phyloP scores from a whole-genome alignment of 1,140 invertebrate species.

The Bathynomus jamesi region DNA sequence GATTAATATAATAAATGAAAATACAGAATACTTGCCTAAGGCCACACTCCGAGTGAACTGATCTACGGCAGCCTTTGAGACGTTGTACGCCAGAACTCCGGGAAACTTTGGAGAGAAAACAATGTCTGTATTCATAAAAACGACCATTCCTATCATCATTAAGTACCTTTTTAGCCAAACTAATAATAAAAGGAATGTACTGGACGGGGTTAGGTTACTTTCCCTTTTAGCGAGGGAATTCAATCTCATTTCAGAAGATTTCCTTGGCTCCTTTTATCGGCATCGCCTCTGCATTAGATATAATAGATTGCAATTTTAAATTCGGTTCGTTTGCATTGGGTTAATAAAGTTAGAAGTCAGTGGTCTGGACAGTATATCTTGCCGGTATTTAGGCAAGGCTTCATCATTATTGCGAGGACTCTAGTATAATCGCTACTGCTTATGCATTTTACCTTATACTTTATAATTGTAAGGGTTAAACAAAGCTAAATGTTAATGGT shows the following conservation, averaged over 20 bases:
- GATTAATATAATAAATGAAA: neutral
- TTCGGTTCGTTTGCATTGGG: too few species aligned
- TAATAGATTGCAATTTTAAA: too few species aligned
- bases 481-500: too few species aligned
- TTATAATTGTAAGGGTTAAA: too few species aligned
- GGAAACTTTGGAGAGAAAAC: slow-evolving; percentile 48
- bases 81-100: slow-evolving; percentile 55
- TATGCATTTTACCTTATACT: too few species aligned
- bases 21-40: slow-evolving; percentile 37
- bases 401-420: too few species aligned
- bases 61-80: slow-evolving; percentile 61
- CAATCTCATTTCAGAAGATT: neutral
- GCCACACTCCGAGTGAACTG: slow-evolving; percentile 58
- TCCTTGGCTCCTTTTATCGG: neutral
- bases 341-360: too few species aligned
- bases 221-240: neutral
- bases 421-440: too few species aligned
- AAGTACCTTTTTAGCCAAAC: neutral
- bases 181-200: neutral
- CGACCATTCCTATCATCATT: neutral
- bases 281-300: too few species aligned
- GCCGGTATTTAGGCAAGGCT: too few species aligned
- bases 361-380: too few species aligned
- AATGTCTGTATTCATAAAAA: neutral
- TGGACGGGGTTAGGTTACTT: neutral